phyloP scores from a whole-genome alignment of 2,113 vertebrate species.

The Menidia beryllina region DNA sequence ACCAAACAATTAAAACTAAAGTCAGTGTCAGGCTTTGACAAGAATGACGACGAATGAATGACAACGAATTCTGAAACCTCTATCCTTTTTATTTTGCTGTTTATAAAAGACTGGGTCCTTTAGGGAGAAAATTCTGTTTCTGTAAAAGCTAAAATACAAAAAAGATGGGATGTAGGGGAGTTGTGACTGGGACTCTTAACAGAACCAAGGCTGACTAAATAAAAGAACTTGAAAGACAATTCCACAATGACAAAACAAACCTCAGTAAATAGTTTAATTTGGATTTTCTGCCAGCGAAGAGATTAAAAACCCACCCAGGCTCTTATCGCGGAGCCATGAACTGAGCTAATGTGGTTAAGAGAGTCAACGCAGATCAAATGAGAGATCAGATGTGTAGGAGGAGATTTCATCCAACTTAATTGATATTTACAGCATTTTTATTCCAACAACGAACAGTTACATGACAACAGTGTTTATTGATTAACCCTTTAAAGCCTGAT shows the following conservation, averaged over 20 bases:
- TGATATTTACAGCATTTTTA: neutral
- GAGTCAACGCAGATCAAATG: neutral
- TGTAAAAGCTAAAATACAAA: too few relatives aligned
- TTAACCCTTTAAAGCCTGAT: too few relatives aligned
- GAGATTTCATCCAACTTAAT: neutral
- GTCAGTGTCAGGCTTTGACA: too few relatives aligned
- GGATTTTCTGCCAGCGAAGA: neutral
- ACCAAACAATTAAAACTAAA: too few relatives aligned
- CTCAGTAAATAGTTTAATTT: neutral
- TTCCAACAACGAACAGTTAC: neutral
- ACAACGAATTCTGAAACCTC: too few relatives aligned
- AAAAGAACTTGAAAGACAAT: neutral
- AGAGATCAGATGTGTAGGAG: neutral
- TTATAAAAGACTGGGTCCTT: too few relatives aligned
- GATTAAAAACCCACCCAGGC: neutral
- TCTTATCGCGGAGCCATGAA: neutral
- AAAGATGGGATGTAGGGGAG: too few relatives aligned
- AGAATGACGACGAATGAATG: too few relatives aligned
- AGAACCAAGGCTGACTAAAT: neutral
- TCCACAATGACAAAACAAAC: neutral
- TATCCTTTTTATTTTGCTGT: too few relatives aligned
- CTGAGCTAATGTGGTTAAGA: neutral
- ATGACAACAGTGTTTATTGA: neutral
- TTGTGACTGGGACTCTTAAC: too few relatives aligned
- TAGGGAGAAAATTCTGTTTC: too few relatives aligned